phyloP scores from a whole-genome alignment of 2,797 vertebrate genomes.

The Danionella dracula region DNA sequence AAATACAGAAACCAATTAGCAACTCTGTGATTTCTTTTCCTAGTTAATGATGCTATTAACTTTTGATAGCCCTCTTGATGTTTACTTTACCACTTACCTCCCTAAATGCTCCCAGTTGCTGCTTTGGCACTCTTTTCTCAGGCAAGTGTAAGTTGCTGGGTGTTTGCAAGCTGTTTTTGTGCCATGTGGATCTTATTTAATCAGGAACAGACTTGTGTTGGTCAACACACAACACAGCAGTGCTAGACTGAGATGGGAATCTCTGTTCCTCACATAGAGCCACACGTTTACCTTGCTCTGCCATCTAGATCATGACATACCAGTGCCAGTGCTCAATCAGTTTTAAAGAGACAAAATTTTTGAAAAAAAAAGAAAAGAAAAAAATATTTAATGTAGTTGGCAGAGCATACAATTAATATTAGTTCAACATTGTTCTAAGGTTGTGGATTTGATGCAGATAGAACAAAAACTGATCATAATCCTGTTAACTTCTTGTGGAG shows the following conservation, averaged over 20 bases:
- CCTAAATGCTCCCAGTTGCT: slow-evolving; percentile 24
- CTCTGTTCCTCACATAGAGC: not conserved
- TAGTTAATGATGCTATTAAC: slow-evolving; percentile 45
- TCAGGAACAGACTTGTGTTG: slow-evolving; percentile 17
- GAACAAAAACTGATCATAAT: too few relatives aligned
- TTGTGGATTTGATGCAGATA: too few relatives aligned
- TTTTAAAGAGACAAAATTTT: too few relatives aligned
- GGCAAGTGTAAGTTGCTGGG: slow-evolving; percentile 8
- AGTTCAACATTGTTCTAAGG: too few relatives aligned
- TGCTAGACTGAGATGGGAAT: not conserved
- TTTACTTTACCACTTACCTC: slow-evolving; percentile 35
- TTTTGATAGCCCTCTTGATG: slow-evolving; percentile 36
- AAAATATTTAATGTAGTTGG: too few relatives aligned
- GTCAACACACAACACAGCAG: slow-evolving; percentile 13
- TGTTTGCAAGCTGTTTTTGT: slow-evolving; percentile 12
- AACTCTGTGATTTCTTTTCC: slow-evolving; percentile 41
- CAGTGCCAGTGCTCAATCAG: not conserved
- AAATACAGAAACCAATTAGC: slow-evolving; percentile 49
- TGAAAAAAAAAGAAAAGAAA: too few relatives aligned
- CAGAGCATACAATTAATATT: too few relatives aligned
- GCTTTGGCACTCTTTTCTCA: slow-evolving; percentile 25
- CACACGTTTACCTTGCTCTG: not conserved
- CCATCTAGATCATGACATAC: not conserved
- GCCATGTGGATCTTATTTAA: slow-evolving; percentile 27
- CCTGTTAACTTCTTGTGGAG: too few relatives aligned